These are phyloP conservation scores for Bombylius major DNA, from an alignment of 2,888 invertebrate genomes.

Conservation along the genomic window DNA sequence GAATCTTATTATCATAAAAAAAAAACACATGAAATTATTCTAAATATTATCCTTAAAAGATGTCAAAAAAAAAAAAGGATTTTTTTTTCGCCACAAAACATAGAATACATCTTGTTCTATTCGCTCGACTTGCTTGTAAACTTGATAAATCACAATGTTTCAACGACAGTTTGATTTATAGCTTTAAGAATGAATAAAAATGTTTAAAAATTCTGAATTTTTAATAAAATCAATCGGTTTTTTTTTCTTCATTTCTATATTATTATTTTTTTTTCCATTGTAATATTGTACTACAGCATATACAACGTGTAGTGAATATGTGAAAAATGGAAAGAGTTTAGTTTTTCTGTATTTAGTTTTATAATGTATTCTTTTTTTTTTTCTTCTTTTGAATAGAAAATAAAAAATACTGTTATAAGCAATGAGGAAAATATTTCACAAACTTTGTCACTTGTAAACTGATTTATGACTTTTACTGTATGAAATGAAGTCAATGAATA, in stretches of 20 bases:
- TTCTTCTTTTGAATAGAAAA: too few species aligned
- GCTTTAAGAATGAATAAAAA: constrained; percentile 6
- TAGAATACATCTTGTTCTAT: constrained; percentile 3
- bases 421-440: not conserved
- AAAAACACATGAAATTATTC: not conserved
- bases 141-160: constrained; percentile 8
- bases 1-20: not conserved
- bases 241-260: too few species aligned
- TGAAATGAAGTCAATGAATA: not conserved
- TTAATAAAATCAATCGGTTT: constrained; percentile 6
- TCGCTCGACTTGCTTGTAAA: constrained; percentile 5
- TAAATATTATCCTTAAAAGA: not conserved
- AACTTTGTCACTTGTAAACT: not conserved
- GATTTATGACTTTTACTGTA: not conserved
- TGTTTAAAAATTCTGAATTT: constrained; percentile 7
- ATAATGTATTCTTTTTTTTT: too few species aligned
- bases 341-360: too few species aligned
- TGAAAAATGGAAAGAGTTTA: too few species aligned
- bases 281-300: too few species aligned
- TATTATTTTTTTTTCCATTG: too few species aligned
- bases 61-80: not conserved
- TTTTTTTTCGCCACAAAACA: too few species aligned
- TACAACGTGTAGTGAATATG: too few species aligned
- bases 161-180: constrained; percentile 9
- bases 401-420: too few species aligned